Evolutionary conservation across 1,140 invertebrate species (phyloP), one percentile per base, ranked within the genome.

Genomic region (Drosophila ambigua): DNA sequence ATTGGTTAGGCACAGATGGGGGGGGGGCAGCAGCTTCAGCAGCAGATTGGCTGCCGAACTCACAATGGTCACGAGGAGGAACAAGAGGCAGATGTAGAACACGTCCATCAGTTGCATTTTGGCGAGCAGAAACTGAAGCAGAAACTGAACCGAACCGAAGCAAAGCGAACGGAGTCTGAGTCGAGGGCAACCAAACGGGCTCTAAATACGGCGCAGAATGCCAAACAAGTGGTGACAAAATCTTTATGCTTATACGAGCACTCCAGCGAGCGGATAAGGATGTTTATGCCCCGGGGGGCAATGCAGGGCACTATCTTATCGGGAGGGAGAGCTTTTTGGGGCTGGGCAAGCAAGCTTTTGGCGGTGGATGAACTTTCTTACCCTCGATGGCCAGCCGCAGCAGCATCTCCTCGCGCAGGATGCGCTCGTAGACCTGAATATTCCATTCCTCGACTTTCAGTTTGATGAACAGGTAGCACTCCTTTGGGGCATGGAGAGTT

Each of bases 331-430:
- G 73, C 48, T 60, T 66, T 76, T 44, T 28, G 54, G 57, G 4
- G 48, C 28, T 23, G 49, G 15, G 9, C 8, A 11, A 16, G 43
- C 23, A n/a, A 16, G 43, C 23, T 48, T 55, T 20, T 52, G 54
- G 20, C 31, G 35, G 9, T 44, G 45, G 46, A 41, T 44, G 45
- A 45, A 31, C 62, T 54, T 50, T 73, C 82, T 87, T 87, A 87
- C 82, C 82, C 53, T 87, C 83, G 20, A 87, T 69, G 62, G 83
- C 74, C 46, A 78, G 41, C 2, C 71, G 69, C 53, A 87, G 59
- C 78, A 87, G 68, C 66, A 88, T 72, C 77, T 87, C 82, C 28
- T 80, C 83, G 23, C 83, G 82, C 59, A 82, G 8, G 48, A 88
- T 64, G 13, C 73, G 73, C 16, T 54, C 72, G n/a, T 77, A 65